Base-by-base conservation (phyloP, 1,140 invertebrate genomes). In the Conus ventricosus region DNA sequence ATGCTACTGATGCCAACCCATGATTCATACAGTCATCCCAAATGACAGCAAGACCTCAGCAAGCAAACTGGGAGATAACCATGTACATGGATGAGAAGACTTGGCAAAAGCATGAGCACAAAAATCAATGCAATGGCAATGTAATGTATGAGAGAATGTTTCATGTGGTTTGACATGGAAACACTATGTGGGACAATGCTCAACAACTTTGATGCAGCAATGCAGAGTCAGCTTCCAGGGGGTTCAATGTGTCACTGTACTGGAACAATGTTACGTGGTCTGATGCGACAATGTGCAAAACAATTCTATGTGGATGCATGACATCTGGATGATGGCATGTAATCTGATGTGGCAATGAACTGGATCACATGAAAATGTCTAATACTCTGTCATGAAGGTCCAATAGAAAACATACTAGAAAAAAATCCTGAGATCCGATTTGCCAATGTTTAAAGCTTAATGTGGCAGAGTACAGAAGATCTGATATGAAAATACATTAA, bases 61-160 rank as follows among this genome's bases (percentile, higher is more conserved):
- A 39, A 39, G 39, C 57, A 60, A 60, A 60, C 57, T 60, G 57
- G 57, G 67, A n/a, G 67, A 71, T 71, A 17, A 71, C 7, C 67
- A 71, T 71, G 67, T 71, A n/a, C 6, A 54, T 81, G 80, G 51
- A 55, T 81, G 80, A 20, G 80, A 81, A 81, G 80, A 81, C 80
- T 81, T 81, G 80, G 80, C 80, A 81, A 81, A 81, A 17, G 80
- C 20, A 71, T 81, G 80, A 81, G 20, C 51, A 55, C 51, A 81
- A 8, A 51, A 51, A 81, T 23, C 27, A 25, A 81, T 81, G 80
- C 67, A 71, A 71, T 71, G 67, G 67, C 67, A 71, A 71, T 71
- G 67, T 71, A 20, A 13, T 71, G 67, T 13, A 7, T 6, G 20
- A n/a, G 6, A 23, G 11, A 71, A 71, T 71, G 67, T 63, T 63